Conservation (phyloP, 2,113 vertebrate genomes). For the Podilymbus podiceps region DNA sequence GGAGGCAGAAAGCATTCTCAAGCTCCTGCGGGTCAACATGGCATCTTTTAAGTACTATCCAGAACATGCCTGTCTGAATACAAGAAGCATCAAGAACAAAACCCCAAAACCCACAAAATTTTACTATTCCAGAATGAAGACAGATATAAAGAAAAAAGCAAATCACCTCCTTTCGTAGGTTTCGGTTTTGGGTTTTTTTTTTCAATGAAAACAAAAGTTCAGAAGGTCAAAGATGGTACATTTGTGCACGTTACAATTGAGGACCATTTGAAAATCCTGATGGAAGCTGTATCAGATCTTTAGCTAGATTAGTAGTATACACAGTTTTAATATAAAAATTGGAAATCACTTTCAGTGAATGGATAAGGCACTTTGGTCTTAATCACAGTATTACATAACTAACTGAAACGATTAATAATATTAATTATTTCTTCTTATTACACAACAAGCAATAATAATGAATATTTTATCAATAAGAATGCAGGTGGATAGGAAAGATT, state of each 20-base stretch:
- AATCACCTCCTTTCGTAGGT: background rate
- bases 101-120: background rate
- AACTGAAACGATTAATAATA: background rate
- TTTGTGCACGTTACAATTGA: background rate
- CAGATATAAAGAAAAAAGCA: background rate
- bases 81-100: background rate
- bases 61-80: background rate
- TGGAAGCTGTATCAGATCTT: background rate
- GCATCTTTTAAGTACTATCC: background rate
- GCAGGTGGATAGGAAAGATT: background rate
- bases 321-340: background rate
- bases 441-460: background rate
- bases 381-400: background rate
- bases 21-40: background rate
- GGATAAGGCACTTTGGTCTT: background rate
- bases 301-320: background rate
- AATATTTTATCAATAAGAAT: background rate
- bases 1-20: background rate
- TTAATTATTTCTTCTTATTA: background rate
- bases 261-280: background rate
- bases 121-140: background rate
- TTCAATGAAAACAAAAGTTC: background rate
- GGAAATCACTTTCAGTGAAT: background rate
- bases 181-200: background rate
- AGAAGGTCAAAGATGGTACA: background rate